Conservation (phyloP, 2,113 vertebrate genomes). For the Xiphophorus couchianus region DNA sequence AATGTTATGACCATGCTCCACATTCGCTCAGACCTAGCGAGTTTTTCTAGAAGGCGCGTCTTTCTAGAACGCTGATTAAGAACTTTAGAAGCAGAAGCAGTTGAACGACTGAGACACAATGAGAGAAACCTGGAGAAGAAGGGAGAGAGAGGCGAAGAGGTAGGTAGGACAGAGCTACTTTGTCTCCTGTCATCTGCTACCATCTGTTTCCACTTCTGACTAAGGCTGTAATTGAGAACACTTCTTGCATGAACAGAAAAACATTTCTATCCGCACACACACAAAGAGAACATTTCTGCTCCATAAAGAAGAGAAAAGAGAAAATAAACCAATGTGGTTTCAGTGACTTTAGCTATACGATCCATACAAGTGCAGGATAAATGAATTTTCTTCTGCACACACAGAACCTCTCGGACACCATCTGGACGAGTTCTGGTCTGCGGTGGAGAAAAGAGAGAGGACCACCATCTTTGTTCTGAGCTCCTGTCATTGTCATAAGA, state of each 20-base stretch:
- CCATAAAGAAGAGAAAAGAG: slow-evolving; percentile 53
- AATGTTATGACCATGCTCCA: slow-evolving; percentile 57
- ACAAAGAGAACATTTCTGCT: slow-evolving; percentile 66
- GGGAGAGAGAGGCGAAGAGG: slow-evolving; percentile 44
- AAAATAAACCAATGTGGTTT: slow-evolving; percentile 75
- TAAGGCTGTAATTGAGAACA: slow-evolving; percentile 81
- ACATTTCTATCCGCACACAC: slow-evolving; percentile 71
- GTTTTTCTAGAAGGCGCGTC: slow-evolving; percentile 9
- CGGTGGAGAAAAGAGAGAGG: slow-evolving; percentile 46
- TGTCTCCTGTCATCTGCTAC: slow-evolving; percentile 76
- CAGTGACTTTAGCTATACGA: slow-evolving; percentile 63
- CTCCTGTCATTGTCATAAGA: slow-evolving; percentile 62
- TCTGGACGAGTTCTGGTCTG: slow-evolving; percentile 57
- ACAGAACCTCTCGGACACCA: slow-evolving; percentile 19
- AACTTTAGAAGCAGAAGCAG: slow-evolving; percentile 32
- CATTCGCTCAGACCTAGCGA: slow-evolving; percentile 22
- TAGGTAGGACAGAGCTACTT: slow-evolving; percentile 77
- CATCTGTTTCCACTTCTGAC: slow-evolving; percentile 85
- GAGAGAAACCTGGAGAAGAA: slow-evolving; percentile 13
- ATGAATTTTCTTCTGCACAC: slow-evolving; percentile 48
- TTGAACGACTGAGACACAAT: not conserved
- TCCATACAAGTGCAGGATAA: slow-evolving; percentile 61
- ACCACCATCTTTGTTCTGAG: slow-evolving; percentile 73
- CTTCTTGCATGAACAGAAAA: slow-evolving; percentile 81
- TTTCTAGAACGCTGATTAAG: slow-evolving; percentile 54